Conservation (phyloP, 2,888 invertebrate genomes). For the Drosophila sordidula region DNA sequence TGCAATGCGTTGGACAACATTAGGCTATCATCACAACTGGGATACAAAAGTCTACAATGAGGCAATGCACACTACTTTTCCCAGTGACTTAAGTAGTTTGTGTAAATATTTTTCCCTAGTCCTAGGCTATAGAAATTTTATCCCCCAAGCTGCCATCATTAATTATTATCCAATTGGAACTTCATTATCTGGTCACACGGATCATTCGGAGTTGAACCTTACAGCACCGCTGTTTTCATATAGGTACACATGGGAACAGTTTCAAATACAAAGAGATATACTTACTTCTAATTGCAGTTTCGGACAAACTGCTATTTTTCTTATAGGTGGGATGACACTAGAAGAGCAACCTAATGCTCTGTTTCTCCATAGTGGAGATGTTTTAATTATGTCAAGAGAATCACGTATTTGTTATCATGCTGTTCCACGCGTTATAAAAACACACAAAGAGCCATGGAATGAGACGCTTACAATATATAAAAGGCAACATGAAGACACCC, state of each 20-base stretch:
- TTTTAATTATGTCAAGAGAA: conserved; percentile 94
- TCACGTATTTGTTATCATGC: conserved; percentile 96
- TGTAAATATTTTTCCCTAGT: conserved; percentile 88
- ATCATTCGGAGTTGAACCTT: conserved; percentile 95
- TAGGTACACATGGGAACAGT: conserved; percentile 86
- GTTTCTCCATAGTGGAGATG: conserved; percentile 94
- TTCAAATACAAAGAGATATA: neutral
- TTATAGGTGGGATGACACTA: conserved; percentile 93
- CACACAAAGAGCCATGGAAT: conserved; percentile 86
- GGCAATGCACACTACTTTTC: conserved; percentile 89
- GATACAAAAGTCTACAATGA: conserved; percentile 95
- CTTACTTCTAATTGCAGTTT: conserved; percentile 87
- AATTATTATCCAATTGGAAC: conserved; percentile 98
- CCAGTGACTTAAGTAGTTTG: conserved; percentile 89
- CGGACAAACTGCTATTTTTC: conserved; percentile 97
- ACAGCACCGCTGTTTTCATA: conserved; percentile 96
- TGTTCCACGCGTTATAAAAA: conserved; percentile 92
- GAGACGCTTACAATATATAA: conserved; percentile 1
- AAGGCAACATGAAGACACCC: conserved; percentile 16
- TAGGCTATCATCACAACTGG: conserved; percentile 99
- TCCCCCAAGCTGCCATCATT: conserved; percentile 96
- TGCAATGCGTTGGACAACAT: conserved; percentile 94
- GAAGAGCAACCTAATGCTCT: conserved; percentile 89
- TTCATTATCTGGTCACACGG: conserved; percentile 96
- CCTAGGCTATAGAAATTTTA: conserved; percentile 87